phyloP scores from a whole-genome alignment of 2,888 invertebrate species.

The Drosophila diplacantha region DNA sequence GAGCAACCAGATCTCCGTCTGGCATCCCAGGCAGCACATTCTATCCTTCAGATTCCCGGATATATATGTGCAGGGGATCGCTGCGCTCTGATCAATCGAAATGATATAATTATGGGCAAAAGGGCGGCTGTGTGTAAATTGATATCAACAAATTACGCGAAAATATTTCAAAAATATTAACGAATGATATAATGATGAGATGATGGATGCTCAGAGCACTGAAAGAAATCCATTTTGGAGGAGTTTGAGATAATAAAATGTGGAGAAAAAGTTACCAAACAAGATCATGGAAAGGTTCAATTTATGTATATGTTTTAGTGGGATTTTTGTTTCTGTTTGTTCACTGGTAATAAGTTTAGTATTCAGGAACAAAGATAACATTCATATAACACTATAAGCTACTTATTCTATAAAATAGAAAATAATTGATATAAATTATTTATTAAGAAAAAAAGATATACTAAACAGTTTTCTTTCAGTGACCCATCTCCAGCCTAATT shows the following conservation, averaged over 20 bases:
- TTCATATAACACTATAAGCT: not conserved
- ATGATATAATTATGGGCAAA: conserved; percentile 67
- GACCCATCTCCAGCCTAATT: conserved; percentile 57
- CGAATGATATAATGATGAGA: conserved; percentile 71
- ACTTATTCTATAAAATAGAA: too few relatives aligned
- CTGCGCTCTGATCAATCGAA: conserved; percentile 70
- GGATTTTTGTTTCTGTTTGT: not conserved
- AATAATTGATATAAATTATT: too few relatives aligned
- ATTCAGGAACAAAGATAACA: not conserved
- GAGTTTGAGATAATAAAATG: not conserved
- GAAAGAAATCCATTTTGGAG: conserved; percentile 6
- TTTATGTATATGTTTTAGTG: not conserved
- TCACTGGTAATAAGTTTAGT: not conserved
- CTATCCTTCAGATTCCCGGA: conserved; percentile 12
- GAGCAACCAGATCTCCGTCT: conserved; percentile 5
- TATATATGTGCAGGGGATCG: conserved; percentile 18
- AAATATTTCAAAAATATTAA: conserved; percentile 72
- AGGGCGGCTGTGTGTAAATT: conserved; percentile 62
- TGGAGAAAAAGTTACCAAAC: not conserved
- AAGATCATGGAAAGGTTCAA: too few relatives aligned
- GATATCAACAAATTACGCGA: conserved; percentile 74
- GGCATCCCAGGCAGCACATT: conserved; percentile 24
- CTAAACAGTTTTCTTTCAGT: conserved; percentile 44
- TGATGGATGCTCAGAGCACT: conserved; percentile 54
- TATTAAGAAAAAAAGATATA: not conserved